Base-by-base conservation (phyloP, 2,797 vertebrate species). In the Ataeniobius toweri region DNA sequence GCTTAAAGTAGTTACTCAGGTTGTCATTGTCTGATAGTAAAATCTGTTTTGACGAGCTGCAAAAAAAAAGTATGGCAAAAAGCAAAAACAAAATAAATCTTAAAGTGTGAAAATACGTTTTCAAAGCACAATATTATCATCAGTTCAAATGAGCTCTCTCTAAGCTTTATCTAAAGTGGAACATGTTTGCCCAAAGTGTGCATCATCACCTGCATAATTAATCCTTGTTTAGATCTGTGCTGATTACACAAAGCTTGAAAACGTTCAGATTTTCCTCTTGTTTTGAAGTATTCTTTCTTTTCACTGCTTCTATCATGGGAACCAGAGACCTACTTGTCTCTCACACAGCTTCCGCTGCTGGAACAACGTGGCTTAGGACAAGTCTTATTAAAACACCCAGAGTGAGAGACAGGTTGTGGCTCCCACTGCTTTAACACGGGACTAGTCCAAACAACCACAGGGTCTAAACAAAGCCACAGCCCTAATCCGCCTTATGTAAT, bases 301-400 rank as follows among this genome's bases (percentile, higher is more conserved):
- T 72, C 59, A 20, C 16, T 71, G 61, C 48, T 41, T 80, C 81
- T 78, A 84, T 85, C 87, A 84, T 89, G 89, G 88, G 92, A 92
- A 92, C 87, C 55, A 56, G 58, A 84, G 81, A 86, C 67, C 68
- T 14, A 78, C 86, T 89, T 71, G 76, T 89, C 89, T 91, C 90
- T 91, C 92, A 92, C 89, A 87, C 73, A 56, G 61, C 84, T 85
- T 80, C 55, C 53, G 65, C 69, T 53, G 76, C 75, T 81, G 74
- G 79, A 90, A 87, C 88, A 85, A 81, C 87, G 80, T 67, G 74
- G 84, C 81, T 87, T 81, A 80, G 71, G 88, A 88, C 85, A 81
- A 85, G 81, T 77, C 84, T 85, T 86, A 83, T 92, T 89, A 88
- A 90, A 91, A 88, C 84, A 79, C 67, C 65, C 59, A 20, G 55